A percentile compares a stretch with the other conserved stretches of the same genome.
Conservation (phyloP, 2,888 invertebrate genomes). For the Monochamus alternatus region DNA sequence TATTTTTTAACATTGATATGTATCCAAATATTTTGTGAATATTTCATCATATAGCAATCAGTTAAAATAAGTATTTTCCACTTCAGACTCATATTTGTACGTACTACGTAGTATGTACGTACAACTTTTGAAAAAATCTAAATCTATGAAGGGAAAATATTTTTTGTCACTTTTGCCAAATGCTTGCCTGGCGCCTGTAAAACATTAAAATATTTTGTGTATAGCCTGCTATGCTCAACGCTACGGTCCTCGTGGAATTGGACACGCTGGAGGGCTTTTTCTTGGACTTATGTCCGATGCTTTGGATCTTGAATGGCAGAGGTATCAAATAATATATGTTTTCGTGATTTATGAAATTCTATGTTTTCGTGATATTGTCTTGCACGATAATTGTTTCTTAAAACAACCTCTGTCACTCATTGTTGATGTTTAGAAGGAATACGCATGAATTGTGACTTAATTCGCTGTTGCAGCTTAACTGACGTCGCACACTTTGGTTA, state of each 20-base stretch:
- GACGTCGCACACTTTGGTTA: background rate
- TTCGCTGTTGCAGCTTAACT: constrained; percentile 22
- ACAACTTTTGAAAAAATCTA: background rate
- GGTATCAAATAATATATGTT: constrained; percentile 71
- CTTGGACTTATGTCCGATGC: constrained; percentile 90
- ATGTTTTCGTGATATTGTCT: constrained; percentile 35
- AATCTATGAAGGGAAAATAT: constrained; percentile 6
- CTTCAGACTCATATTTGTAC: background rate
- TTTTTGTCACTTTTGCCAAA: background rate
- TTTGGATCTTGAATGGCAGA: constrained; percentile 84
- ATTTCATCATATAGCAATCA: background rate
- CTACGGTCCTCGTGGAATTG: constrained; percentile 95
- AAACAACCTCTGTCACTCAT: constrained; percentile 50
- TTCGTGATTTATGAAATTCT: background rate
- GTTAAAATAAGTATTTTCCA: background rate
- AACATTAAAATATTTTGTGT: constrained; percentile 44
- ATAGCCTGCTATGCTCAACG: constrained; percentile 96
- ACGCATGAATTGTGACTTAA: constrained; percentile 15
- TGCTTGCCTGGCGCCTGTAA: constrained; percentile 36
- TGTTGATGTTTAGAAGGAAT: constrained; percentile 15
- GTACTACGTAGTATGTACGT: background rate
- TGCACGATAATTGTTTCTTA: constrained; percentile 36
- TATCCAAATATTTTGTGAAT: background rate
- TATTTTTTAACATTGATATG: background rate
- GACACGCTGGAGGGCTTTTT: constrained; percentile 91